Evolutionary conservation across 92 coral and sea anemone genomes (phyloP).

Genomic region (Metridium senile): DNA sequence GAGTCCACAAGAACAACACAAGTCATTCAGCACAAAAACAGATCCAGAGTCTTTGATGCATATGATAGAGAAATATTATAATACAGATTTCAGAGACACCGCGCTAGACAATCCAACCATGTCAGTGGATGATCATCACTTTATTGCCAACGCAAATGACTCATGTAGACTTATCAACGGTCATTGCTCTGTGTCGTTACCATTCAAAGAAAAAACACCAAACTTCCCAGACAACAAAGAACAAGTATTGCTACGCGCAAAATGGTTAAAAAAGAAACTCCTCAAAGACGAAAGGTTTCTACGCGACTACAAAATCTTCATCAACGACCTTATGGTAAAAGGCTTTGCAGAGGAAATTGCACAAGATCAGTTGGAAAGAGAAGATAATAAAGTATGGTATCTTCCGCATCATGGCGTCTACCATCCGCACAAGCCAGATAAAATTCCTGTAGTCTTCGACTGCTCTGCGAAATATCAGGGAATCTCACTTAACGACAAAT

Average conservation of each 20-base stretch:
- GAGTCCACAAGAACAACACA: neutral
- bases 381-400: conserved; percentile 38
- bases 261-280: neutral
- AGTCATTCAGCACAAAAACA: neutral
- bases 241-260: neutral
- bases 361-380: neutral
- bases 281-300: neutral
- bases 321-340: conserved; percentile 41
- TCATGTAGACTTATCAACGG: neutral
- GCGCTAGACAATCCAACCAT: neutral
- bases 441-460: conserved; percentile 44
- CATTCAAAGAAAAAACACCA: neutral
- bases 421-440: conserved; percentile 51
- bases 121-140: neutral
- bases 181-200: neutral
- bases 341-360: conserved; percentile 42
- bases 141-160: neutral
- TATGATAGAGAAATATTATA: conserved; percentile 33
- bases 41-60: neutral
- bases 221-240: neutral
- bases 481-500: conserved; percentile 38
- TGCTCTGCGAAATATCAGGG: conserved; percentile 41
- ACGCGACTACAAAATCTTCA: conserved; percentile 44
- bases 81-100: conserved; percentile 19
- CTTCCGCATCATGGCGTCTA: conserved; percentile 49